Percentiles rank a stretch among this genome's conserved stretches.
phyloP scores from a whole-genome alignment of 2,888 invertebrate species.

The Archips xylosteana region DNA sequence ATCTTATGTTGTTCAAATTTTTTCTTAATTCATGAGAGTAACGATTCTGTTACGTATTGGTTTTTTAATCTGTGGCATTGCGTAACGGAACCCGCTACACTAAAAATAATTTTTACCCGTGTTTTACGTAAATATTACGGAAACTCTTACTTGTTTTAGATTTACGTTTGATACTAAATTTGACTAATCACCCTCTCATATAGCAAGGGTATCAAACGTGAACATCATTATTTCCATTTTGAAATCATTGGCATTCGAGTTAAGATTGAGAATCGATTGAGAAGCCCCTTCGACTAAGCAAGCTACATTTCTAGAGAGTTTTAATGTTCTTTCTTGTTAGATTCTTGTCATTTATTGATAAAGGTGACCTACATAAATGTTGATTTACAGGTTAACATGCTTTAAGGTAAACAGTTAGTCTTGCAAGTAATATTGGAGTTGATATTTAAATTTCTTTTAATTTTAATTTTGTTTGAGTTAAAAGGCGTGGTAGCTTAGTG shows the following conservation, averaged over 20 bases:
- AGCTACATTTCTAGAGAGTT: background rate
- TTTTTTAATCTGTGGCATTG: no score
- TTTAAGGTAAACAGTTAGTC: constrained; percentile 8
- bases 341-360: constrained; percentile 40
- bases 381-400: constrained; percentile 31
- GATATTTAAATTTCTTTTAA: no score
- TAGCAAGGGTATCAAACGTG: background rate
- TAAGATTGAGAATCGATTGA: background rate
- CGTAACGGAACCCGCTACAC: no score
- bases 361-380: constrained; percentile 18
- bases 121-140: constrained; percentile 19
- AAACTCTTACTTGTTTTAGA: constrained; percentile 19
- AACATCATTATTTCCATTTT: background rate
- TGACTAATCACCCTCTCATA: constrained; percentile 20
- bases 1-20: no score
- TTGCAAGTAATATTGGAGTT: no score
- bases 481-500: no score
- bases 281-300: background rate
- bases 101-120: no score
- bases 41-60: no score
- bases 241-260: background rate
- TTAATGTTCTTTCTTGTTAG: constrained; percentile 17
- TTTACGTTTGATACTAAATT: constrained; percentile 28
- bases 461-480: no score
- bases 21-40: no score